phyloP scores from a whole-genome alignment of 1,140 invertebrate genomes.

The Lanistes nyassanus region DNA sequence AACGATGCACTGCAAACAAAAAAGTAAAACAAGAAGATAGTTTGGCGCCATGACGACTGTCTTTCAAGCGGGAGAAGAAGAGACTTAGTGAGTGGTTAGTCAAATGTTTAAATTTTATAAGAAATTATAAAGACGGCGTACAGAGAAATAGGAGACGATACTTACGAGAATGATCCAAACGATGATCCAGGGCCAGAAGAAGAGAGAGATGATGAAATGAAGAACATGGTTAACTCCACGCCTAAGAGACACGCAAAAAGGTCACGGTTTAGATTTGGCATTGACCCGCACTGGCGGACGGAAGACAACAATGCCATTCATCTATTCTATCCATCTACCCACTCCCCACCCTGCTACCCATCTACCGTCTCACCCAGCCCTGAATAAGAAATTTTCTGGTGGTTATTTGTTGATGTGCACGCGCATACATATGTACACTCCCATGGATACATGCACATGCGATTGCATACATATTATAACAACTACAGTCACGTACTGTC shows the following conservation, averaged over 20 bases:
- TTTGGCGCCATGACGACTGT: no score
- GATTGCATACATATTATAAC: no score
- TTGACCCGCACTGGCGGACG: background rate
- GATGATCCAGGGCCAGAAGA: constrained; percentile 18
- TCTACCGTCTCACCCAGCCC: background rate
- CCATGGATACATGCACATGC: background rate
- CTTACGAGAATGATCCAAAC: constrained; percentile 17
- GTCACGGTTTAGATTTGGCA: no score
- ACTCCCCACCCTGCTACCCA: background rate
- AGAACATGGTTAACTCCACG: constrained; percentile 1
- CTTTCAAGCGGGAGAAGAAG: no score
- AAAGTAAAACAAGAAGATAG: no score
- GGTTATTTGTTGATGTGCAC: background rate
- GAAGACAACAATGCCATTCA: no score
- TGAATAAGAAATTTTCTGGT: background rate
- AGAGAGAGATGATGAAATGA: background rate
- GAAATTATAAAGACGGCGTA: no score
- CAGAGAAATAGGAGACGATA: background rate
- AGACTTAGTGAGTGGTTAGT: no score
- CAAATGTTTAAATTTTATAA: no score
- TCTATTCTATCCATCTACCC: background rate
- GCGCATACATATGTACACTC: background rate
- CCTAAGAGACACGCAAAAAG: background rate
- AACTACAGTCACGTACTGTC: no score
- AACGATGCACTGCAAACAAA: no score